These are phyloP conservation scores for Montipora foliosa DNA, from an alignment of 64 coral and sea anemone species.

Conservation along the genomic window DNA sequence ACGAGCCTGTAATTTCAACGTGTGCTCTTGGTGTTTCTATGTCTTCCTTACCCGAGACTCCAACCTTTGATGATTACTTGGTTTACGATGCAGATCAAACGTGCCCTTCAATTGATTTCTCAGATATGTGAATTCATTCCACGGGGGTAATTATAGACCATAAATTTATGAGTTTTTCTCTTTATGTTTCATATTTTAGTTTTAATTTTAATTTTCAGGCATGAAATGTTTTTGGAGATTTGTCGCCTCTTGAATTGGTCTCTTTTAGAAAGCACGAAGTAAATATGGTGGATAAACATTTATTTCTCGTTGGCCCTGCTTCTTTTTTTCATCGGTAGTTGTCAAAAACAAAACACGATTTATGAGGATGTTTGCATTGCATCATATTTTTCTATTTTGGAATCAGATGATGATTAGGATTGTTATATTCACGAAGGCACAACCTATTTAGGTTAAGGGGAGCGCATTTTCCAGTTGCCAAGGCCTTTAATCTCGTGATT, in stretches of 20 bases:
- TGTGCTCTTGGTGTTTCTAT: constrained; percentile 37
- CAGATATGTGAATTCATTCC: constrained; percentile 78
- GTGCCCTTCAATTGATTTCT: constrained; percentile 96
- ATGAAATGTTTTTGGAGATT: neutral
- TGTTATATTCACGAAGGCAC: neutral
- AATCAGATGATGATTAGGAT: neutral
- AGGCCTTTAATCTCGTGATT: neutral
- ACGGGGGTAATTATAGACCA: constrained; percentile 31
- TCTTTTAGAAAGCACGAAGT: too few relatives aligned
- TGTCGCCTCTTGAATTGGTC: neutral
- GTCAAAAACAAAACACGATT: neutral
- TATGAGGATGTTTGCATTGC: neutral
- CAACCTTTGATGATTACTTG: constrained; percentile 95
- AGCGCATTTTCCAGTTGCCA: neutral
- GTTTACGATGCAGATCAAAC: constrained; percentile 95
- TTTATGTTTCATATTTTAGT: neutral
- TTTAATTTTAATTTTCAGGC: neutral
- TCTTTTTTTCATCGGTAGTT: neutral
- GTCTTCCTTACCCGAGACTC: constrained; percentile 75
- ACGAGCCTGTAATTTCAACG: constrained; percentile 47
- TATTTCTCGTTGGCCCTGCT: neutral
- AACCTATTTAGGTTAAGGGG: neutral
- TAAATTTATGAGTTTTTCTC: neutral
- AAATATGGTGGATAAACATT: neutral
- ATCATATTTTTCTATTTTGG: neutral